Conservation (phyloP, 2,888 invertebrate genomes). For the Fragum sueziense region DNA sequence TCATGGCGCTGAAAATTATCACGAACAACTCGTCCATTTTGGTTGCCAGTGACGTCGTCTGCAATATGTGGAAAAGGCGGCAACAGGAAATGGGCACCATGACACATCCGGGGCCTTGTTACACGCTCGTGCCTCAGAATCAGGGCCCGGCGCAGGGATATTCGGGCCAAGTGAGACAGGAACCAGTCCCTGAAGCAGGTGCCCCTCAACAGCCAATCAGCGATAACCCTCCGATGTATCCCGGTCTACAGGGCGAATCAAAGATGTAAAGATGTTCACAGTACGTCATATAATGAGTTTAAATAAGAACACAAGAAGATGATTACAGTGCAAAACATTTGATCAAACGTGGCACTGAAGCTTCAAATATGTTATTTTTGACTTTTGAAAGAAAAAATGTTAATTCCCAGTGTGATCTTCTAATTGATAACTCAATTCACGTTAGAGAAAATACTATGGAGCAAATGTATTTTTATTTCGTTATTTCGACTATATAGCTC, state of each 20-base stretch:
- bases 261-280: not conserved
- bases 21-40: constrained; percentile 50
- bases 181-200: not conserved
- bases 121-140: not conserved
- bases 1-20: constrained; percentile 47
- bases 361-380: no score
- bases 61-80: constrained; percentile 28
- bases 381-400: no score
- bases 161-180: not conserved
- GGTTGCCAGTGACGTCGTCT: constrained; percentile 41
- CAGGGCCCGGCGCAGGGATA: not conserved
- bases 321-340: no score
- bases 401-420: no score
- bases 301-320: no score
- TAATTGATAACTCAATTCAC: no score
- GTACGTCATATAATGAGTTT: not conserved
- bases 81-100: constrained; percentile 1
- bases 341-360: no score
- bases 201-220: not conserved
- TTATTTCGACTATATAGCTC: no score
- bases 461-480: no score
- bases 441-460: no score
- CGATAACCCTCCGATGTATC: not conserved
- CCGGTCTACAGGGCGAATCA: not conserved
- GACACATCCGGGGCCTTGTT: not conserved